A percentile compares a stretch with the other conserved stretches of the same genome.
Evolutionary conservation across 2,797 vertebrate genomes (phyloP).

Genomic region (Xerus rutilus): DNA sequence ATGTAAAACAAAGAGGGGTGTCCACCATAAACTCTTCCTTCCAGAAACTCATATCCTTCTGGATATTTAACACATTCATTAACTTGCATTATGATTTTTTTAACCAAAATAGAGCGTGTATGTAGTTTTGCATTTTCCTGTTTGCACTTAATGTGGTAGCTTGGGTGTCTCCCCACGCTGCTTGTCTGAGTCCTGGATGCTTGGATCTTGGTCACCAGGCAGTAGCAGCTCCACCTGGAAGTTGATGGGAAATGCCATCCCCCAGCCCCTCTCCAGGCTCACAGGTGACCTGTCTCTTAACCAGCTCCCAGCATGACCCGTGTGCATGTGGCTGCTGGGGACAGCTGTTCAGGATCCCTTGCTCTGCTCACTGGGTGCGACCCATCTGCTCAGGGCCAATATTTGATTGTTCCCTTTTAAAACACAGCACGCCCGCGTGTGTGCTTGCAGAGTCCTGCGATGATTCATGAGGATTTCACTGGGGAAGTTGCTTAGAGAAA

Average conservation of each 20-base stretch:
- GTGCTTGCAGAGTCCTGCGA: too few relatives aligned
- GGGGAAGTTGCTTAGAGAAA: too few relatives aligned
- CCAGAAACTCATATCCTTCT: background rate
- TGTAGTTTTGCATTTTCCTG: accelerated
- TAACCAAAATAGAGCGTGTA: accelerated
- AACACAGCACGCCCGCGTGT: background rate
- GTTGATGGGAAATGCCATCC: accelerated
- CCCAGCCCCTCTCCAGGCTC: accelerated
- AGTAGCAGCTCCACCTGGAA: too few relatives aligned
- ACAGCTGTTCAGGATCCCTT: too few relatives aligned
- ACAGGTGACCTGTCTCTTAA: accelerated
- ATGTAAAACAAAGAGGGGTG: background rate
- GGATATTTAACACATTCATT: accelerated
- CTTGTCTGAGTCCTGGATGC: too few relatives aligned
- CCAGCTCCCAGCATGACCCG: accelerated
- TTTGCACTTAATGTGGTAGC: background rate
- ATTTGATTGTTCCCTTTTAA: background rate
- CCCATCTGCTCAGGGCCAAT: background rate
- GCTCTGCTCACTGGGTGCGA: background rate
- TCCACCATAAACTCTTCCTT: background rate
- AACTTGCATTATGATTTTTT: accelerated
- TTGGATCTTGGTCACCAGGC: background rate
- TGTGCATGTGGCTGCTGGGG: accelerated
- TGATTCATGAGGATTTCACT: too few relatives aligned
- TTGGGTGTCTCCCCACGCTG: accelerated